Conservation (phyloP, 2,113 vertebrate species). For the Oryzias melastigma region DNA sequence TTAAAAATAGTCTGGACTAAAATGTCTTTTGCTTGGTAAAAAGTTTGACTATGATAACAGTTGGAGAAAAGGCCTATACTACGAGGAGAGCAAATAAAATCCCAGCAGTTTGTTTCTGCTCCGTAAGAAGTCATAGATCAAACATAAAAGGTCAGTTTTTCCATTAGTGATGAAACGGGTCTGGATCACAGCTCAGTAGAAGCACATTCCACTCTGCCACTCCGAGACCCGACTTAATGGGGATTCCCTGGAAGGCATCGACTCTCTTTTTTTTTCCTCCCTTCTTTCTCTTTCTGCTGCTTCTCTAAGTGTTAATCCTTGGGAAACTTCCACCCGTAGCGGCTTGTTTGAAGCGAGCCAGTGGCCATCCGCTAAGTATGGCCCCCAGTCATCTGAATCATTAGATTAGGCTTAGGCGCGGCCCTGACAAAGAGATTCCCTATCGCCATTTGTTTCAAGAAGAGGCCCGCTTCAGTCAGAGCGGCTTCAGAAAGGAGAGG, state of each 20-base stretch:
- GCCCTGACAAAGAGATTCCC: conserved; percentile 63
- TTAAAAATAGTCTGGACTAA: too few species aligned
- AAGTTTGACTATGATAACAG: too few species aligned
- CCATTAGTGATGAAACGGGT: conserved; percentile 43
- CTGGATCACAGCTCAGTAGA: conserved; percentile 51
- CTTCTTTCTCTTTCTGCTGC: conserved; percentile 12
- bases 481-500: conserved; percentile 38
- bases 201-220: conserved; percentile 53
- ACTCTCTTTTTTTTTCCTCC: conserved; percentile 15
- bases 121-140: conserved; percentile 21
- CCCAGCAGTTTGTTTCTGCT: conserved; percentile 8
- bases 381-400: conserved; percentile 68
- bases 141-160: conserved; percentile 30
- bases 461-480: conserved; percentile 42
- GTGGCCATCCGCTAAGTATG: conserved; percentile 60
- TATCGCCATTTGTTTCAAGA: conserved; percentile 55
- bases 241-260: conserved; percentile 56
- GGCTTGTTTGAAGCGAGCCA: conserved; percentile 66
- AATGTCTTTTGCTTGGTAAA: too few species aligned
- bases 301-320: conserved; percentile 67
- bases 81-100: neutral
- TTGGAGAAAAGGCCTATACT: neutral
- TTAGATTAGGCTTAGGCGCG: conserved; percentile 67
- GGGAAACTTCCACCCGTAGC: conserved; percentile 60
- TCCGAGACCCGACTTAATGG: conserved; percentile 54